These are phyloP conservation scores for Hemichromis elongatus DNA, from an alignment of 2,113 vertebrate species.

Conservation along the genomic window DNA sequence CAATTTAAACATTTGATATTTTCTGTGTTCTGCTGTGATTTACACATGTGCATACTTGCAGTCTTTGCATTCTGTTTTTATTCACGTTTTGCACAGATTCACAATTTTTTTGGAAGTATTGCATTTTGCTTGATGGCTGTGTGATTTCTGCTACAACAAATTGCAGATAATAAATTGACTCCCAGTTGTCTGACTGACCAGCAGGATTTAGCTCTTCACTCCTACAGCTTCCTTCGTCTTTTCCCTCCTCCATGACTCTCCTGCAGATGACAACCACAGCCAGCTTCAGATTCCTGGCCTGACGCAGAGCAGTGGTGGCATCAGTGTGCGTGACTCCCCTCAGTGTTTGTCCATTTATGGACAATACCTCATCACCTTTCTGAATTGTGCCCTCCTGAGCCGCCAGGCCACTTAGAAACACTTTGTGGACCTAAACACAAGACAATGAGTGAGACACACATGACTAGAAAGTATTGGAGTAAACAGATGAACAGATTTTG, in stretches of 20 bases:
- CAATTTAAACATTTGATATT: background rate
- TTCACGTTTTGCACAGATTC: background rate
- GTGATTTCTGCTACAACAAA: background rate
- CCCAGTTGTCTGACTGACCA: slow-evolving; percentile 17
- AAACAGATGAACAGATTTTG: background rate
- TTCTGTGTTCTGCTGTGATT: background rate
- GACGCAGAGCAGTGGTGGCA: slow-evolving; percentile 80
- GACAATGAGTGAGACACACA: background rate
- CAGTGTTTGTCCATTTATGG: slow-evolving; percentile 91
- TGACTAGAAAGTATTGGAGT: background rate
- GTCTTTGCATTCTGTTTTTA: background rate
- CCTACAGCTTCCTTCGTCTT: slow-evolving; percentile 19
- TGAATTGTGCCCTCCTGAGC: slow-evolving; percentile 91
- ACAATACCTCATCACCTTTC: slow-evolving; percentile 89
- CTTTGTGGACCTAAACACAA: slow-evolving; percentile 82
- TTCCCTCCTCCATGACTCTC: slow-evolving; percentile 40
- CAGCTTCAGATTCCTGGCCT: slow-evolving; percentile 79
- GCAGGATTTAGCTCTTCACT: slow-evolving; percentile 15
- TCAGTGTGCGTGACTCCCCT: slow-evolving; percentile 79
- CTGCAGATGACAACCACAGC: slow-evolving; percentile 87
- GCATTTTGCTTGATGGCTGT: background rate
- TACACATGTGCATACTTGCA: background rate
- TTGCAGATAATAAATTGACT: background rate
- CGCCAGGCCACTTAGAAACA: slow-evolving; percentile 86
- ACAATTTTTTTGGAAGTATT: background rate